Conservation (phyloP, 2,113 vertebrate genomes). For the Ciconia boyciana region DNA sequence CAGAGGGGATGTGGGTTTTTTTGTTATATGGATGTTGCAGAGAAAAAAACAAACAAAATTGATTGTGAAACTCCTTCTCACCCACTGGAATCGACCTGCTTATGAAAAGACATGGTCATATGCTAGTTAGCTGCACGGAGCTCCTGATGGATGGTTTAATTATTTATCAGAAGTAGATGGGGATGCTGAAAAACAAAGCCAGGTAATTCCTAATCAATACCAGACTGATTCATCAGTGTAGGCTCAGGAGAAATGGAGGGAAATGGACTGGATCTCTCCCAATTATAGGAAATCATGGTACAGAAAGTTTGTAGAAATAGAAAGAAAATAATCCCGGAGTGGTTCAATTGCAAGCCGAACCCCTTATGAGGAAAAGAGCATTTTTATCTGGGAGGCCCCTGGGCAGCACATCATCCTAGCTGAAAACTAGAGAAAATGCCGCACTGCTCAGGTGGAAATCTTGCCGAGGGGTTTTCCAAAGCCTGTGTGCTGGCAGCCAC, state of each 20-base stretch:
- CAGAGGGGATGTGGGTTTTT: background rate
- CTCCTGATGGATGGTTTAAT: background rate
- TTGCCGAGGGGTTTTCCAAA: background rate
- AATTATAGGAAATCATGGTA: background rate
- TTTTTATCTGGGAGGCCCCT: background rate
- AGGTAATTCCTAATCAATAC: background rate
- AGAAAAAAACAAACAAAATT: background rate
- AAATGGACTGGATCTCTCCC: background rate
- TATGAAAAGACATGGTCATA: background rate
- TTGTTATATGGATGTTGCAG: background rate
- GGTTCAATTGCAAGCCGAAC: background rate
- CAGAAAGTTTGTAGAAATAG: background rate
- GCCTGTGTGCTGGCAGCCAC: rapidly evolving
- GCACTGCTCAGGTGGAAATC: background rate
- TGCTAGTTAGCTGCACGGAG: background rate
- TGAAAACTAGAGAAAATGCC: background rate
- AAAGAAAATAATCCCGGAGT: background rate
- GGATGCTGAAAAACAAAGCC: background rate
- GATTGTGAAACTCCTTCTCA: background rate
- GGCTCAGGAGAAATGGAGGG: background rate
- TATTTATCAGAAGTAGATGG: background rate
- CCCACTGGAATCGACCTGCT: background rate
- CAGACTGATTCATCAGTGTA: background rate
- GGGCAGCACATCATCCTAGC: background rate
- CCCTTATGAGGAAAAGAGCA: rapidly evolving